Evolutionary conservation across 2,797 vertebrate species (phyloP), one percentile per base, ranked within the genome.

Genomic region (Galago senegalensis): DNA sequence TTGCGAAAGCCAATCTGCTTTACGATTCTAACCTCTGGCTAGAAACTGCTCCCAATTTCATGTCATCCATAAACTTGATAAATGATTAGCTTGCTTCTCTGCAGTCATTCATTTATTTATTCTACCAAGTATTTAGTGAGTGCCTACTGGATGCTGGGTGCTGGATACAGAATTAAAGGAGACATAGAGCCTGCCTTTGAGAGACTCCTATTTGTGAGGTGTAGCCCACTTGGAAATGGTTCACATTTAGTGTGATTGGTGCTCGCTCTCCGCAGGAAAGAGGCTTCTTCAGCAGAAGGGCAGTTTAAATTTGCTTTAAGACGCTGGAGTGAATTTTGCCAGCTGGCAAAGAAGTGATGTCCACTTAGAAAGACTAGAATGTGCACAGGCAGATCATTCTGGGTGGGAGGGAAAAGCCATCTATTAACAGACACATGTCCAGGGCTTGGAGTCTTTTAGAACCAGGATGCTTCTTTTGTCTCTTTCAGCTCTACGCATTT

Each of bases 21-120:
- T 97, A 97, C 17, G 75, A 93, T 94, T 97, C 91, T 97, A 96
- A 98, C 97, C 96, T 97, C 97, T 97, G 97, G 97, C 96, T 97
- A 97, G 82, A 97, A 96, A 94, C 96, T 77, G 95, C 96, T 96
- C 95, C 96, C 96, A 95, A 97, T 97, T 97, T 94, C 96, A 93
- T 84, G 96, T 96, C 95, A 87, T 95, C 97, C 96, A 97, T 97
- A 97, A 97, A 97, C 94, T 58, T 97, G 97, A 97, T 93, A 96
- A 95, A 97, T 0, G 93, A 94, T 86, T 89, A 91, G 95, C 93
- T 92, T 86, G 83, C 60, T 58, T 83, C 84, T 97, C 97, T 73
- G 95, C 94, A 97, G 96, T 89, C 92, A 69, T 93, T 96, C 86
- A 61, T 95, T 96, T 93, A 65, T 60, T 93, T 87, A 69, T 81